Evolutionary conservation across 1,140 invertebrate genomes (phyloP), one percentile per base, ranked within the genome.

Genomic region (Sycophaga agraensis): DNA sequence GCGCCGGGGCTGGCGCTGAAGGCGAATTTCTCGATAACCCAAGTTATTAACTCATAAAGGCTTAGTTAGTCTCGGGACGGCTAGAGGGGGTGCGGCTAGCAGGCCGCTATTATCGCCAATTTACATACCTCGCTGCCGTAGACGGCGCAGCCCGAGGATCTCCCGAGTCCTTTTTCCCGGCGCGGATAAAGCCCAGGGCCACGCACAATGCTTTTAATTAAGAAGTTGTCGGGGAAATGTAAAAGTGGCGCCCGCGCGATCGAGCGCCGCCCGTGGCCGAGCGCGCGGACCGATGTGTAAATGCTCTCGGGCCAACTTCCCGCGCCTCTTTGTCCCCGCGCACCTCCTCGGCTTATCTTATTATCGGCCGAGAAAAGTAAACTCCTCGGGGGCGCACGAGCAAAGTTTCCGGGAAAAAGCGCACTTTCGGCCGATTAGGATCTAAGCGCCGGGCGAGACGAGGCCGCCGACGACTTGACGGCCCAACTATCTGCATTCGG

Each of bases 11-110:
- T 55, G 63, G 48, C 62, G 60, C 66, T 62, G 62, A 66, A 69
- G 69, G 66, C 69, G 70, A 74, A 75, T 73, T 75, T 73, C 71
- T 74, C 74, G 76, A 79, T 79, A 78, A 77, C 70, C 70, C 73
- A 73, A 78, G 75, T 78, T 76, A 78, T 77, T 77, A 77, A 79
- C 70, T 79, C 74, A 77, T 78, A 78, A 78, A 79, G 73, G 71
- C 71, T 65, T 68, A 72, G 73, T 73, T 78, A 73, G 72, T 66
- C 68, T 66, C 49, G 66, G 69, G 66, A 67, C 70, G 68, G 68
- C 6, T 39, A 31, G 69, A 63, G 48, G 43, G 63, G 66, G 63
- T 66, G 70, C 5, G 19, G 40, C 40, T 66, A 70, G 59, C n/a
- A n/a, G n/a, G n/a, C n/a, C 61, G 66, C 74, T 71, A 76, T 78